phyloP scores from a whole-genome alignment of 2,797 vertebrate genomes.

The Varecia variegata region DNA sequence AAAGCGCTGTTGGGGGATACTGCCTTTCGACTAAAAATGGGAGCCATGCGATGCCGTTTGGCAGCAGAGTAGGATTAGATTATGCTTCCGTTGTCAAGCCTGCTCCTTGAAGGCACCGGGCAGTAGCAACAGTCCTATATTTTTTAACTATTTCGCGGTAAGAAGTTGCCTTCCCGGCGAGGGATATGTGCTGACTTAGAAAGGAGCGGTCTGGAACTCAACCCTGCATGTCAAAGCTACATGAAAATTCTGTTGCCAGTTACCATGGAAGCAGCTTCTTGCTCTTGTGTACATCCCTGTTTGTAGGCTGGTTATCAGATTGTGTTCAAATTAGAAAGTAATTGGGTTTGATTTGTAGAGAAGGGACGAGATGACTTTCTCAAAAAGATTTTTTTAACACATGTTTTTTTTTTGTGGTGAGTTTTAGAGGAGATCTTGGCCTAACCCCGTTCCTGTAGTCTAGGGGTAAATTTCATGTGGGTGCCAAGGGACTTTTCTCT shows the following conservation, averaged over 20 bases:
- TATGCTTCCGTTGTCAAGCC: not conserved
- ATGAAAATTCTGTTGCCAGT: slow-evolving; percentile 80
- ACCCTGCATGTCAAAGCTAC: slow-evolving; percentile 75
- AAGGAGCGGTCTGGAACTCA: slow-evolving; percentile 68
- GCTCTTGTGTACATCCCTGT: slow-evolving; percentile 69
- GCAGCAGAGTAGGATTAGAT: not conserved
- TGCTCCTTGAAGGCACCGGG: slow-evolving; percentile 17
- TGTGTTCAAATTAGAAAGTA: slow-evolving; percentile 78
- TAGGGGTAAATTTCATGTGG: slow-evolving; percentile 6
- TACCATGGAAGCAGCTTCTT: slow-evolving; percentile 84
- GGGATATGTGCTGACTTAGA: slow-evolving; percentile 60
- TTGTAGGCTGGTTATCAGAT: slow-evolving; percentile 70
- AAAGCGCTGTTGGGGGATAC: not conserved
- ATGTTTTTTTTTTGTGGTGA: not conserved
- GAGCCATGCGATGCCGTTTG: not conserved
- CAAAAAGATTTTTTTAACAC: not conserved
- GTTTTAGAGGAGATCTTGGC: not conserved
- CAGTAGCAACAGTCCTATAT: slow-evolving; percentile 42
- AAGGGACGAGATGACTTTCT: slow-evolving; percentile 49
- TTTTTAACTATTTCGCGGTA: slow-evolving; percentile 51
- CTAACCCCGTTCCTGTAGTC: not conserved
- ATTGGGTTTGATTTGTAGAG: slow-evolving; percentile 74
- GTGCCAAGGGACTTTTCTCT: not conserved
- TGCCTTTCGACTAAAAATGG: slow-evolving; percentile 60
- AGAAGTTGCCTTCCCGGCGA: slow-evolving; percentile 64